A percentile compares a stretch with the other conserved stretches of the same genome.
Evolutionary conservation across 2,888 invertebrate genomes (phyloP).

Genomic region (Notodonta ziczac): DNA sequence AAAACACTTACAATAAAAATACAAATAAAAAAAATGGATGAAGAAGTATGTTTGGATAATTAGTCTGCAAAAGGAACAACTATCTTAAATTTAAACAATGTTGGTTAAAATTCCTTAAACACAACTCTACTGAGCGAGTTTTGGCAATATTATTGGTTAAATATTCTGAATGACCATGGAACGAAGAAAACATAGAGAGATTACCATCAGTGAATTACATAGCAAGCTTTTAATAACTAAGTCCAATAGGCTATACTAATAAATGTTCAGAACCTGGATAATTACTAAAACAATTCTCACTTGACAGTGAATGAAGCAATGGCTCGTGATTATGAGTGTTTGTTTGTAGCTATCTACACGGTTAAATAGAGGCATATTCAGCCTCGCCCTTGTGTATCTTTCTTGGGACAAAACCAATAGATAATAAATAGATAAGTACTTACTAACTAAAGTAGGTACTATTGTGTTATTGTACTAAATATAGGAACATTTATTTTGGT

Average conservation of each 20-base stretch:
- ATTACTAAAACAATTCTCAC: conserved; percentile 7
- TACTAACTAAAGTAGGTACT: not conserved
- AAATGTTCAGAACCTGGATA: conserved; percentile 14
- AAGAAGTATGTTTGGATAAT: too few species aligned
- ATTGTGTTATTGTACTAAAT: not conserved
- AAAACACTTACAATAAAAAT: not conserved
- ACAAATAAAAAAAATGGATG: too few species aligned
- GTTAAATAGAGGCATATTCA: conserved; percentile 42
- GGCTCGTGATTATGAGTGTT: conserved; percentile 38
- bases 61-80: too few species aligned
- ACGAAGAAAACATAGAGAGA: too few species aligned
- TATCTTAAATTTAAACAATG: too few species aligned
- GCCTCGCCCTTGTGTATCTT: conserved; percentile 41
- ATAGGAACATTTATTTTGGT: not conserved
- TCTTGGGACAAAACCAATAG: conserved; percentile 34
- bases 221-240: too few species aligned
- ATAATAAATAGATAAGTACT: conserved; percentile 14
- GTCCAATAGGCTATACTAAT: too few species aligned
- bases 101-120: too few species aligned
- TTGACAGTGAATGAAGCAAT: conserved; percentile 30
- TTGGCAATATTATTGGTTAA: too few species aligned
- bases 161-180: too few species aligned
- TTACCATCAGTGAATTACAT: not conserved
- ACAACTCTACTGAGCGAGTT: too few species aligned
- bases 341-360: conserved; percentile 36